Conservation (phyloP, 2,888 invertebrate genomes). For the Dichetophora obliterata region DNA sequence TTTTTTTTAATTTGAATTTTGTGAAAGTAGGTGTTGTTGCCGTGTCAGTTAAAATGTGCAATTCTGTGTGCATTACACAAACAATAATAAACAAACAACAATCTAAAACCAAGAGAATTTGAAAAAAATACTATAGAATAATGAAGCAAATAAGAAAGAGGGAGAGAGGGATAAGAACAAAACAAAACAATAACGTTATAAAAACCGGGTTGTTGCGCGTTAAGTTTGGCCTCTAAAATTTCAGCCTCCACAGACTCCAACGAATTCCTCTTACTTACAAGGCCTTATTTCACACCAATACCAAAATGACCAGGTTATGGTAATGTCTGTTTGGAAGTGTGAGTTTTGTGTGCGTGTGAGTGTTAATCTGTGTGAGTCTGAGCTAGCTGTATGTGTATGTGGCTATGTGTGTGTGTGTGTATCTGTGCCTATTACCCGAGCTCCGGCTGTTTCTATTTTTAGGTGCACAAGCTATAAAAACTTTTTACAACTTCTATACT, state of each 20-base stretch:
- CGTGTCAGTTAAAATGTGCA: not conserved
- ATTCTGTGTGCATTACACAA: conserved; percentile 9
- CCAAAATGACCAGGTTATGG: not conserved
- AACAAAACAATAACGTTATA: not conserved
- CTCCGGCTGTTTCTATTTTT: conserved; percentile 41
- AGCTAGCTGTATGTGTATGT: not conserved
- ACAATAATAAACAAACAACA: not conserved
- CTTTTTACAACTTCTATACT: not conserved
- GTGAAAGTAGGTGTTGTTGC: no score
- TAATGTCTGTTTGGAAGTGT: not conserved
- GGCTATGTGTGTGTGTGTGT: not conserved
- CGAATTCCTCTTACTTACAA: not conserved
- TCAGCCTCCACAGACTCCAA: not conserved
- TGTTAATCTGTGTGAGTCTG: not conserved
- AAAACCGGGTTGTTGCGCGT: conserved; percentile 8
- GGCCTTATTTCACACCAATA: not conserved
- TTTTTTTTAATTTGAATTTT: no score
- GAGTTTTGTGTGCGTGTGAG: not conserved
- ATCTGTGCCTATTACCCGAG: not conserved
- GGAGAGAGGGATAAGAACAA: not conserved
- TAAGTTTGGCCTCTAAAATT: conserved; percentile 1
- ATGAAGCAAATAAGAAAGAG: not conserved
- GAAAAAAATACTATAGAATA: not conserved
- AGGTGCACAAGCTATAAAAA: conserved; percentile 16
- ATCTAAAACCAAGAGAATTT: not conserved